A percentile compares a stretch with the other conserved stretches of the same genome.
These are phyloP conservation scores for Temnothorax ravouxi DNA, from an alignment of 2,888 invertebrate species.

Conservation along the genomic window DNA sequence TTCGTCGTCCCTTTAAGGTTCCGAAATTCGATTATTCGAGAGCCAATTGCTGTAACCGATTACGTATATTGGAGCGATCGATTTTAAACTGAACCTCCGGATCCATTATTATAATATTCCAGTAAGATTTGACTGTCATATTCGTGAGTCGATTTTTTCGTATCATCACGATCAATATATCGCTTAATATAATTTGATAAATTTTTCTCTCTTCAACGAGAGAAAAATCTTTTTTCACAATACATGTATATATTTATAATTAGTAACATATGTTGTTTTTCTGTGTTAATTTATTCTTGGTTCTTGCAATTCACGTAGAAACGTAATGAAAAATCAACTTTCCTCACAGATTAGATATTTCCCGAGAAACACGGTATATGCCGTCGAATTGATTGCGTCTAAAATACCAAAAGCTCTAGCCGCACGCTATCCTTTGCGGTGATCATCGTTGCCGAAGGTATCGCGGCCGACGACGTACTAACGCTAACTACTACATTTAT, in stretches of 20 bases:
- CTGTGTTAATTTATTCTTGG: neutral
- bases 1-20: constrained; percentile 45
- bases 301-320: neutral
- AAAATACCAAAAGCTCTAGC: neutral
- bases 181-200: neutral
- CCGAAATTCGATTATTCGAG: constrained; percentile 53
- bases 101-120: neutral
- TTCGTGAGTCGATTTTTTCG: neutral
- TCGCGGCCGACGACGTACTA: constrained; percentile 29
- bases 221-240: neutral
- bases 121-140: neutral
- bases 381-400: neutral
- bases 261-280: neutral
- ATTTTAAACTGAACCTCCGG: neutral
- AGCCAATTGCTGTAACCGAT: neutral
- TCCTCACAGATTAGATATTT: neutral
- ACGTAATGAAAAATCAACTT: neutral
- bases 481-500: constrained; percentile 33
- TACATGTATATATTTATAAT: neutral
- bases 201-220: neutral
- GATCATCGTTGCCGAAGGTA: constrained; percentile 32
- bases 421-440: neutral
- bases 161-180: neutral
- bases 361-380: neutral
- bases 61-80: neutral